Evolutionary conservation across 2,113 vertebrate species (phyloP).

Genomic region (Arenaria interpres): DNA sequence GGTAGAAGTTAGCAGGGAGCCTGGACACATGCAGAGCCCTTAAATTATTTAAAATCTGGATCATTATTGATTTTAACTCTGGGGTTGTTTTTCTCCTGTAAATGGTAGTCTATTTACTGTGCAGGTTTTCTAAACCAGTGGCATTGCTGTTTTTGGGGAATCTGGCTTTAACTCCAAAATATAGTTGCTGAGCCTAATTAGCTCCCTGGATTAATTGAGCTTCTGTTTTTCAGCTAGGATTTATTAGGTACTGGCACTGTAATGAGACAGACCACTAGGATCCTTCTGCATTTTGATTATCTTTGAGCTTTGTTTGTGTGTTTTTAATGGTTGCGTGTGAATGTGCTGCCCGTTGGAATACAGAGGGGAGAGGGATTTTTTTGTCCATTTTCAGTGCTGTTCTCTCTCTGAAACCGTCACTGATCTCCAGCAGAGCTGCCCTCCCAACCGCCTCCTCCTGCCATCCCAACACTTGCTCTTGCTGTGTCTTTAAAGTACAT

Average conservation of each 20-base stretch:
- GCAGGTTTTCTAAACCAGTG: background rate
- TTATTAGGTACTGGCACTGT: background rate
- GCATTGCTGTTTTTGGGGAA: background rate
- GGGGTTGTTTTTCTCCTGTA: background rate
- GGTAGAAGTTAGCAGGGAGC: background rate
- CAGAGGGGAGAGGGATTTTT: background rate
- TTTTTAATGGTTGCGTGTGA: background rate
- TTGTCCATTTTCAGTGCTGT: background rate
- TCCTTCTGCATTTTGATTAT: background rate
- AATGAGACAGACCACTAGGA: background rate
- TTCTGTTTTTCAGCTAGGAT: conserved; percentile 14
- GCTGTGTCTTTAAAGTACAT: background rate
- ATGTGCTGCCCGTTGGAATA: background rate
- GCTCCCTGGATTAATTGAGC: conserved; percentile 19
- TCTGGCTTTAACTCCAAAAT: background rate
- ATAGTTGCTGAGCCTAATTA: conserved; percentile 34
- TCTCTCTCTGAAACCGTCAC: background rate
- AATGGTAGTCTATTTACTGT: background rate
- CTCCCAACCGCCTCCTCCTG: background rate
- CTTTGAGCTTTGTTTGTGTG: background rate
- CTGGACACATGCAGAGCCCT: background rate
- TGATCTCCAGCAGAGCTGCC: background rate
- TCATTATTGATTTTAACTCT: background rate
- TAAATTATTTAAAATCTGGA: background rate
- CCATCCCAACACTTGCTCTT: background rate